Conservation (phyloP, 2,888 invertebrate species). For the Gortyna flavago region DNA sequence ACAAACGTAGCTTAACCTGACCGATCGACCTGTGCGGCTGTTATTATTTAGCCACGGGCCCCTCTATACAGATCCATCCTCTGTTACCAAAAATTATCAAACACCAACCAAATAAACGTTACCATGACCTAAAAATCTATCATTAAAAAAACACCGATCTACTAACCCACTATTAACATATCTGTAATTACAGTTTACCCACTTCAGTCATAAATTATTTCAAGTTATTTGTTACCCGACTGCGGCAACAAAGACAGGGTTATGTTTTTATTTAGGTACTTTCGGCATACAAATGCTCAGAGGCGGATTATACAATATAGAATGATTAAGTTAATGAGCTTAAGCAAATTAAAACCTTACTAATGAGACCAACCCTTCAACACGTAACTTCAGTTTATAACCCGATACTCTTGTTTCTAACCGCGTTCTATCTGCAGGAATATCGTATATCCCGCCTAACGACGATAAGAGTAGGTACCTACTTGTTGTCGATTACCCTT, state of each 20-base stretch:
- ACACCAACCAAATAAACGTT: not conserved
- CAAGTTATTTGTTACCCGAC: not conserved
- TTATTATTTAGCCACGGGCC: too few relatives aligned
- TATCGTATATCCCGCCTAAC: conserved; percentile 33
- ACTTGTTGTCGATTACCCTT: conserved; percentile 44
- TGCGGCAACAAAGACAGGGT: not conserved
- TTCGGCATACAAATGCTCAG: not conserved
- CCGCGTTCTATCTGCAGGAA: conserved; percentile 14
- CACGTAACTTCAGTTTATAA: conserved; percentile 26
- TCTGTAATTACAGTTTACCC: not conserved
- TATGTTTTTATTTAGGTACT: not conserved
- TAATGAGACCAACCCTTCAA: conserved; percentile 9
- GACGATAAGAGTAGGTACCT: conserved; percentile 12
- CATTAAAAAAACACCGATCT: not conserved
- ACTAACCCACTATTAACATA: not conserved
- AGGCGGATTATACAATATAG: not conserved
- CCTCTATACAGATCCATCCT: too few relatives aligned
- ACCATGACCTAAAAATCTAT: not conserved
- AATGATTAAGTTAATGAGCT: not conserved
- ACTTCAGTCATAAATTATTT: not conserved
- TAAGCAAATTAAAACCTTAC: conserved; percentile 13
- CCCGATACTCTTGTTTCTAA: conserved; percentile 11
- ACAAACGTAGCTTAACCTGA: too few relatives aligned
- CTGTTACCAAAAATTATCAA: too few relatives aligned
- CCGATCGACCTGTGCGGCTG: too few relatives aligned